Evolutionary conservation across 2,888 invertebrate genomes (phyloP), one percentile per base, ranked within the genome.

Genomic region (Papilio demoleus): DNA sequence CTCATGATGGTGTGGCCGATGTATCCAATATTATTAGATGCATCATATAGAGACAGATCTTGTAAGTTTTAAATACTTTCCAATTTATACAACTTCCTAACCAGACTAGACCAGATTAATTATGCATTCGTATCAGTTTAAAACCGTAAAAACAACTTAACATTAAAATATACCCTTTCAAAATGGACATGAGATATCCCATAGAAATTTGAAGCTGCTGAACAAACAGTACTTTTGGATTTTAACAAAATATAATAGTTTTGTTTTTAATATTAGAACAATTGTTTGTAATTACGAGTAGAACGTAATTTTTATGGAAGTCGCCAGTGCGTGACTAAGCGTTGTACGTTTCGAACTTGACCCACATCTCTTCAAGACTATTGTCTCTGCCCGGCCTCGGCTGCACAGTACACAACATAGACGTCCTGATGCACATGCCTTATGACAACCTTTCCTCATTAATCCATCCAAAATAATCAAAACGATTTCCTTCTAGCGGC

Each of bases 321-420:
- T 67, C 71, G 71, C 71, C 75, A 76, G 79, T 79, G 84, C 84
- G 83, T 86, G 82, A 85, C 81, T 74, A 75, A 72, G 76, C 75
- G 73, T 75, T 79, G 83, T 80, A 82, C 82, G 76, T 77, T 71
- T 68, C 81, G 83, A 89, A 90, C 91, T 92, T 92, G 91, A 90
- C 92, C 38, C 38, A 38, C 90, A 87, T 88, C 81, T 81, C 80
- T n/a, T 75, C 75, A 76, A 82, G 83, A 85, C n/a, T 79, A 91
- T 91, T 92, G 91, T 92, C 83, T 89, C 82, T 71, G 73, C 73
- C 64, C 77, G 85, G 76, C 90, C 90, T 89, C 88, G 81, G 80
- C 82, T 80, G 77, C 65, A 77, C 59, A 70, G 66, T 31, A 31
- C 31, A 31, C 31, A 31, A 6, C 31, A 31, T 6, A 31, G 31